A percentile compares a stretch with the other conserved stretches of the same genome.
These are phyloP conservation scores for Lytechinus pictus DNA, from an alignment of 35 echinoderm and acorn worm species.

Conservation along the genomic window DNA sequence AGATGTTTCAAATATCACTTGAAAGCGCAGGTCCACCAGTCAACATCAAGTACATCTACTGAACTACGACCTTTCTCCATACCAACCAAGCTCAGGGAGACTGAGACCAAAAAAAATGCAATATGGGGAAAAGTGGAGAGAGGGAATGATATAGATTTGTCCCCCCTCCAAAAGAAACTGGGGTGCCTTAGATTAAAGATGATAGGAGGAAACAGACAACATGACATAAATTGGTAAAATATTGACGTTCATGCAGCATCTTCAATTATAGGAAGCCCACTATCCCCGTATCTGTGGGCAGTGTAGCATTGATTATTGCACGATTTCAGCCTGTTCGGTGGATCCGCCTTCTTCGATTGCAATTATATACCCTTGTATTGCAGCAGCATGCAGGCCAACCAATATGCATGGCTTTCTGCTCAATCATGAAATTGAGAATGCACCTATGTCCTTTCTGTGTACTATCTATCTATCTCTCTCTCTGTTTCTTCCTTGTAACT, in stretches of 20 bases:
- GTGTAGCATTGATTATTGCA: constrained; percentile 18
- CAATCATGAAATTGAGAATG: constrained; percentile 5
- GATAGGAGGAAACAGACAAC: constrained; percentile 1
- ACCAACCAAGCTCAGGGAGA: not conserved
- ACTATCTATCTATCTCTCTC: not conserved
- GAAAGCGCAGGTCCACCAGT: not conserved
- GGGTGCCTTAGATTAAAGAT: constrained; percentile 3
- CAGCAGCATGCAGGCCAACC: not conserved
- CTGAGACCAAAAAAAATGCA: not conserved
- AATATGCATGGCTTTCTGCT: not conserved
- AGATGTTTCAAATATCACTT: not conserved
- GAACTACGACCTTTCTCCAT: constrained; percentile 9
- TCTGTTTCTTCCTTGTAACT: not conserved
- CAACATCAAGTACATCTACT: not conserved
- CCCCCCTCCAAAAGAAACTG: not conserved
- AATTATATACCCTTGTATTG: not conserved
- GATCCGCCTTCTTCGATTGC: not conserved
- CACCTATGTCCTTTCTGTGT: not conserved
- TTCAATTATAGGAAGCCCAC: not conserved
- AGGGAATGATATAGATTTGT: constrained; percentile 9
- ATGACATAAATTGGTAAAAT: constrained; percentile 14
- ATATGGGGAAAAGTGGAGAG: not conserved
- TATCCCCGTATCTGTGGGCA: not conserved
- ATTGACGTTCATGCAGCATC: constrained; percentile 17
- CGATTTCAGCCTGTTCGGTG: constrained; percentile 8